Evolutionary conservation across 1,140 invertebrate genomes (phyloP).

Genomic region (Babylonia areolata): DNA sequence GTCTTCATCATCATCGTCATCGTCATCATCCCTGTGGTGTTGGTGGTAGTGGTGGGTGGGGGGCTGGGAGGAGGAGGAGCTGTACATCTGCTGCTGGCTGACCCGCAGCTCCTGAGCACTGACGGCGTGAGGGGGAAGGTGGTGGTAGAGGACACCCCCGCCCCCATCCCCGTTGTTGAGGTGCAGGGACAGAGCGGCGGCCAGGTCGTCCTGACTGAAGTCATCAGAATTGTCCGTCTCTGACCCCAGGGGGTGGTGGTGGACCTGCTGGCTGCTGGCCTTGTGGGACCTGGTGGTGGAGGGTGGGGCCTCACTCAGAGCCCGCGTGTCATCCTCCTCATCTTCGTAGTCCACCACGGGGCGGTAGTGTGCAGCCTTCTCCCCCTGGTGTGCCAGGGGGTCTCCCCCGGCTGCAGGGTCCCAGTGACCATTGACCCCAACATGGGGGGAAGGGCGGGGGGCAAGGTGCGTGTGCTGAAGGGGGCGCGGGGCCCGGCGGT

Average conservation of each 20-base stretch:
- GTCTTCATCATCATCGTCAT: neutral
- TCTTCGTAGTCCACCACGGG: neutral
- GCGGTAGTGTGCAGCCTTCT: neutral
- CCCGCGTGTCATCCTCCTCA: slow-evolving; percentile 33
- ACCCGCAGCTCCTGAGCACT: neutral
- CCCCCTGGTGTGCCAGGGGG: neutral
- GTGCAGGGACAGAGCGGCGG: slow-evolving; percentile 8
- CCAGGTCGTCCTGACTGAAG: slow-evolving; percentile 35
- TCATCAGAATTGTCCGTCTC: slow-evolving; percentile 38
- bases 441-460: neutral
- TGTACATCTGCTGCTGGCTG: neutral
- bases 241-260: neutral
- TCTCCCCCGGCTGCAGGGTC: neutral
- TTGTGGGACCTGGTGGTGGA: neutral
- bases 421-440: slow-evolving; percentile 12
- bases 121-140: neutral
- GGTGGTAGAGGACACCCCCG: neutral
- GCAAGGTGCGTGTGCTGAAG: neutral
- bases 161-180: neutral
- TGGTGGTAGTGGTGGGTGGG: neutral
- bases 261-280: neutral
- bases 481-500: neutral
- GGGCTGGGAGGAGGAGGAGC: neutral
- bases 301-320: neutral
- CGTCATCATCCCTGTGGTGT: neutral